phyloP scores from a whole-genome alignment of 2,888 invertebrate species.

The Mesorhabditis spiculigera region DNA sequence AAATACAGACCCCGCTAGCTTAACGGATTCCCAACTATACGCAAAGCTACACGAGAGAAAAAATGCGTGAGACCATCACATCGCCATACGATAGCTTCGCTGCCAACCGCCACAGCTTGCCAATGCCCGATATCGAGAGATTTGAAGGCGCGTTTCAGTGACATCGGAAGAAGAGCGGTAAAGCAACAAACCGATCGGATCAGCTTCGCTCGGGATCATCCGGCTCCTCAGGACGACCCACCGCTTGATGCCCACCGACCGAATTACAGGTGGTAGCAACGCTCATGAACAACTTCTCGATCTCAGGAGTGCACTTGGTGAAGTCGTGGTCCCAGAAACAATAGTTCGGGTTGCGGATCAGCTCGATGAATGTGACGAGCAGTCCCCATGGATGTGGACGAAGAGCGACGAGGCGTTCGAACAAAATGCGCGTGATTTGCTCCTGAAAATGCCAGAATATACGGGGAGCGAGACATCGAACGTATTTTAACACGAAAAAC shows the following conservation, averaged over 20 bases:
- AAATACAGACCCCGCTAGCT: no score
- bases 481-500: background rate
- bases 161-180: no score
- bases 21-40: no score
- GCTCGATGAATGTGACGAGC: conserved; percentile 94
- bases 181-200: no score
- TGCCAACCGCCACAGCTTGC: no score
- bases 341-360: conserved; percentile 95
- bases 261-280: background rate
- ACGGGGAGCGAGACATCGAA: background rate
- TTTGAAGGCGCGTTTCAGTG: no score
- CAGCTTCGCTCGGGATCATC: no score
- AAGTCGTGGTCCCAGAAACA: conserved; percentile 99
- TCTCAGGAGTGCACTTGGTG: conserved; percentile 98
- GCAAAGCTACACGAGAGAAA: no score
- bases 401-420: conserved; percentile 94
- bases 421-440: conserved; percentile 68
- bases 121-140: no score
- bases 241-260: background rate
- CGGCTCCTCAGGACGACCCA: no score
- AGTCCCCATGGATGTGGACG: conserved; percentile 99
- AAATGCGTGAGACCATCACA: no score
- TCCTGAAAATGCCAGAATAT: conserved; percentile 60
- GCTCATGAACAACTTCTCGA: conserved; percentile 72
- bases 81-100: no score